Base-by-base conservation (phyloP, 30 jellyfish, hydroid and myxozoan species). In the Nemopilema nomurai region DNA sequence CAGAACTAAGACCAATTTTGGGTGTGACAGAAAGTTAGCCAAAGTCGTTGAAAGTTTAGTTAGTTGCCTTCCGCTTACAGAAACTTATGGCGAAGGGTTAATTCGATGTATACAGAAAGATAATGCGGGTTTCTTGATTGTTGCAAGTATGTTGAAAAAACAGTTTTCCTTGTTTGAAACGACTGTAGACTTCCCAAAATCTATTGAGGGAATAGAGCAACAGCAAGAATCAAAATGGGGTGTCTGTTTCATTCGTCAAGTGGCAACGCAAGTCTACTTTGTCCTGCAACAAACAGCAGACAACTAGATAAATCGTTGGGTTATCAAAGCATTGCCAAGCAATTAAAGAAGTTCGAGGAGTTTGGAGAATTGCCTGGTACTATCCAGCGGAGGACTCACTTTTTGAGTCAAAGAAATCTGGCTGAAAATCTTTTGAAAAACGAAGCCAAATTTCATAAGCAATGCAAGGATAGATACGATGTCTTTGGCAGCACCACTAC, bases 391-490 rank as follows among this genome's bases (percentile, higher is more conserved):
- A 28, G 31, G 62, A 69, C 6, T 7, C 6, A 6, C 62, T 6
- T 26, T 19, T 18, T 1, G 18, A 69, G 23, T 9, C 23, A 67
- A 0, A 49, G 20, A 1, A 0, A 78, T 0, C 79, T 78, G 0
- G 70, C 20, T 78, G 79, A 62, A 17, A 63, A 22, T 17, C 88
- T 78, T 9, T 1, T 30, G 1, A 18, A 1, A 62, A 23, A 78
- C 18, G 79, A 78, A 62, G 88, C 49, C 3, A 57, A 78, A 31
- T 62, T 0, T 31, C 88, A 78, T 18, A 62, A 53, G 80, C 7
- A 24, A 0, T 78, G 88, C 49, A 78, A 25, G 53, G 53, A 78
- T 20, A 57, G 20, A 20, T 78, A 78, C 21, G 88, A 78, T 33
- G 20, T 51, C 31, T 80, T 50, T n/a, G n/a, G n/a, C n/a, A n/a